phyloP scores from a whole-genome alignment of 2,888 invertebrate genomes.

The Lordiphosa andalusiaca region DNA sequence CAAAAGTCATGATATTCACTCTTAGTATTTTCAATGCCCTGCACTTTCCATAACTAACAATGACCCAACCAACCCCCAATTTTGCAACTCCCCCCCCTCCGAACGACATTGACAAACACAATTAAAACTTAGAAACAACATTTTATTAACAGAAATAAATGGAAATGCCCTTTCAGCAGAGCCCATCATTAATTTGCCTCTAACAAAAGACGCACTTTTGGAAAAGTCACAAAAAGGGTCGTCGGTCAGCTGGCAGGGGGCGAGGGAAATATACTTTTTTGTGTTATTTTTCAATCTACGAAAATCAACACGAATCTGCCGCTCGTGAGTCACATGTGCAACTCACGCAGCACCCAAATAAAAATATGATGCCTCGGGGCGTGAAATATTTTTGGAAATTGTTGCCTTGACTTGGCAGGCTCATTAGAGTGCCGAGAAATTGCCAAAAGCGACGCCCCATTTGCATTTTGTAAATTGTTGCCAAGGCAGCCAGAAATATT shows the following conservation, averaged over 20 bases:
- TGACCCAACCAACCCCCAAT: conserved; percentile 3
- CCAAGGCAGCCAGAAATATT: conserved; percentile 51
- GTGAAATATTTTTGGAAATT: conserved; percentile 30
- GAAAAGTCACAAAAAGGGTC: conserved; percentile 16
- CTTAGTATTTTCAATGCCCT: not conserved
- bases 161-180: conserved; percentile 14
- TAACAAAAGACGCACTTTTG: conserved; percentile 27
- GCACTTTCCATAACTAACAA: conserved; percentile 3
- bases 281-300: conserved; percentile 47
- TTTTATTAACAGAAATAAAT: conserved; percentile 46
- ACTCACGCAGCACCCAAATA: no score
- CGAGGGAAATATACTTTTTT: conserved; percentile 9
- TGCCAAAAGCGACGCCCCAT: conserved; percentile 33
- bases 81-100: not conserved
- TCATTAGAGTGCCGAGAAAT: conserved; percentile 41
- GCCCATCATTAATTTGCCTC: conserved; percentile 67
- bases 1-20: no score
- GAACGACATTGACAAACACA: conserved; percentile 26
- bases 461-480: conserved; percentile 65
- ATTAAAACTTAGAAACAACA: conserved; percentile 50
- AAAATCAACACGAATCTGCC: conserved; percentile 43
- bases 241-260: conserved; percentile 21
- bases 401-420: conserved; percentile 46
- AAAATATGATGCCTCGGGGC: conserved; percentile 1
- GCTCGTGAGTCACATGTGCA: conserved; percentile 15